These are phyloP conservation scores for Xylota segnis DNA, from an alignment of 2,888 invertebrate species.

Conservation along the genomic window DNA sequence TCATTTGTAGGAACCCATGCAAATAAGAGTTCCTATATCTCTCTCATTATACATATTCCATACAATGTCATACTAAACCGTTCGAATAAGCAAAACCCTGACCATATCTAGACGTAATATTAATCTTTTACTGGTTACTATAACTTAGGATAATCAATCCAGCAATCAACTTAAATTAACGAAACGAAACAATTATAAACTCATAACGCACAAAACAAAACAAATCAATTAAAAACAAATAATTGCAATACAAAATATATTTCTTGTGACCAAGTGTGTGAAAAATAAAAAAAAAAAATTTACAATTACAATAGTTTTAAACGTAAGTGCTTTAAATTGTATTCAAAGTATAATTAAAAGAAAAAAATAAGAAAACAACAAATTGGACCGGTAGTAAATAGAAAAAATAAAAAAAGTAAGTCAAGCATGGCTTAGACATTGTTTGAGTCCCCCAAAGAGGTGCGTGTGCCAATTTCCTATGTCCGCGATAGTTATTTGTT, in stretches of 20 bases:
- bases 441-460: slow-evolving; percentile 58
- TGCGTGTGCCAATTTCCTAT: slow-evolving; percentile 71
- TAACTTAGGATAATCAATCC: slow-evolving; percentile 24
- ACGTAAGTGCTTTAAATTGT: slow-evolving; percentile 59
- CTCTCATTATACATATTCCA: neutral
- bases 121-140: slow-evolving; percentile 5
- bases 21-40: no score
- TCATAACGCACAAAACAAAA: slow-evolving; percentile 63
- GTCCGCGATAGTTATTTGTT: slow-evolving; percentile 56
- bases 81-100: slow-evolving; percentile 16
- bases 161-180: slow-evolving; percentile 24
- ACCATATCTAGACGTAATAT: slow-evolving; percentile 12
- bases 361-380: neutral
- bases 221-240: slow-evolving; percentile 18
- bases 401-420: slow-evolving; percentile 13
- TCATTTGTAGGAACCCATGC: no score
- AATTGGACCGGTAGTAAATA: slow-evolving; percentile 21
- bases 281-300: slow-evolving; percentile 38
- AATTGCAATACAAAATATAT: slow-evolving; percentile 56
- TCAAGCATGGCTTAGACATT: slow-evolving; percentile 39
- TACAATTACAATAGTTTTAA: slow-evolving; percentile 45
- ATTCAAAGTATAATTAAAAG: slow-evolving; percentile 39
- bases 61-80: neutral
- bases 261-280: slow-evolving; percentile 42
- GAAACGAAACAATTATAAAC: slow-evolving; percentile 23